Conservation (phyloP, 92 coral and sea anemone genomes). For the Bergia puertoricense region DNA sequence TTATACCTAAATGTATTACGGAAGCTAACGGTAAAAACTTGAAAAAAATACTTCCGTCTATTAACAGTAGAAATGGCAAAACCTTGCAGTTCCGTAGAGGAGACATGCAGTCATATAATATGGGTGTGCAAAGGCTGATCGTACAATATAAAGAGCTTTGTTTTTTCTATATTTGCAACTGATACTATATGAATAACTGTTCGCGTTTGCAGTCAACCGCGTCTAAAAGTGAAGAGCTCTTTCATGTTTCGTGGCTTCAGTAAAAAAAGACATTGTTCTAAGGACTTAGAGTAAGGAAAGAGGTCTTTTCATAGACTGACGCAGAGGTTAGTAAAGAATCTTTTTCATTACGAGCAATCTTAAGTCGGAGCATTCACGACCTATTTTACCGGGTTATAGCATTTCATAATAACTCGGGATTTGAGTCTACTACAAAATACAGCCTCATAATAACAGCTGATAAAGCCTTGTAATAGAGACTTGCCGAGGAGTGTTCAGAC, state of each 20-base stretch:
- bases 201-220: too few relatives aligned
- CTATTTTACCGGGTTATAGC: not conserved
- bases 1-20: not conserved
- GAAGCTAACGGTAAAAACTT: constrained; percentile 18
- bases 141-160: constrained; percentile 7
- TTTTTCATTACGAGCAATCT: not conserved
- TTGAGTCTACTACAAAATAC: not conserved
- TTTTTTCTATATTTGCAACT: not conserved
- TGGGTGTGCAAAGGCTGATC: not conserved
- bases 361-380: not conserved
- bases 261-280: not conserved
- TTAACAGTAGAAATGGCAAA: too few relatives aligned
- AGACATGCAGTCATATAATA: constrained; percentile 12
- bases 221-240: too few relatives aligned
- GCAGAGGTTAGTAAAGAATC: not conserved
- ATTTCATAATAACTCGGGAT: not conserved
- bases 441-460: too few relatives aligned
- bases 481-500: not conserved
- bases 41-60: not conserved
- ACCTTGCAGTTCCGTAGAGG: not conserved
- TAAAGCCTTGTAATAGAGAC: too few relatives aligned
- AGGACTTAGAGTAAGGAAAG: too few relatives aligned
- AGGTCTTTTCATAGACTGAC: not conserved
- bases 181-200: not conserved
- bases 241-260: not conserved